These are phyloP conservation scores for Datnioides undecimradiatus DNA, from an alignment of 2,113 vertebrate genomes.

Conservation along the genomic window DNA sequence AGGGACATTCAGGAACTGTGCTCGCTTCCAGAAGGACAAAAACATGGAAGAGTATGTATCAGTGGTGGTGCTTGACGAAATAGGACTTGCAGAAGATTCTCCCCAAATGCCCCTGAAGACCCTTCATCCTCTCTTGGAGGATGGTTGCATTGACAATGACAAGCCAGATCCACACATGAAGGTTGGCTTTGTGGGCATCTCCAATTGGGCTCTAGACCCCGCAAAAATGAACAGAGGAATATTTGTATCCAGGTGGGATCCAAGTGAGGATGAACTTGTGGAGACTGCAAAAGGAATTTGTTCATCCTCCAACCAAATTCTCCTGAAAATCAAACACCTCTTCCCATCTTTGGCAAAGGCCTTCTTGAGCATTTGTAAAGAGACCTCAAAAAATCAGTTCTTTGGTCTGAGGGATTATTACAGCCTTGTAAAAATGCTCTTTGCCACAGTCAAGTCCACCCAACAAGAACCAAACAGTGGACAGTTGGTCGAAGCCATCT, in stretches of 20 bases:
- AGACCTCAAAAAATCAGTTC: constrained; percentile 78
- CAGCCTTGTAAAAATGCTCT: constrained; percentile 85
- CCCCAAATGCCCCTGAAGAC: constrained; percentile 88
- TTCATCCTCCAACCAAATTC: constrained; percentile 66
- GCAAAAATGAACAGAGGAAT: constrained; percentile 89
- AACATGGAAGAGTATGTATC: constrained; percentile 85
- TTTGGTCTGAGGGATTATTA: constrained; percentile 88
- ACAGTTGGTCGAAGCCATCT: constrained; percentile 79
- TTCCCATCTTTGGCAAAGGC: constrained; percentile 81
- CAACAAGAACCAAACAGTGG: constrained; percentile 65
- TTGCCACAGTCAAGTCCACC: constrained; percentile 70
- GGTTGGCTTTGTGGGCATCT: constrained; percentile 87
- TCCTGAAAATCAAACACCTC: constrained; percentile 78
- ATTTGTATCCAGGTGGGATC: constrained; percentile 85
- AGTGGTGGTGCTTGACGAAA: constrained; percentile 86
- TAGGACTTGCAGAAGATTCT: constrained; percentile 86
- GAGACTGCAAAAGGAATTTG: constrained; percentile 86
- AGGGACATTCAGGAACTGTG: constrained; percentile 84
- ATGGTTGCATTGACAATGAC: constrained; percentile 85
- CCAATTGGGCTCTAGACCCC: constrained; percentile 88
- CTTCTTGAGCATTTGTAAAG: constrained; percentile 78
- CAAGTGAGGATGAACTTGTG: constrained; percentile 83
- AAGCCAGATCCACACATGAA: constrained; percentile 82
- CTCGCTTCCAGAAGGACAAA: constrained; percentile 85
- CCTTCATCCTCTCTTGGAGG: constrained; percentile 86